Evolutionary conservation across 2,113 vertebrate genomes (phyloP).

Genomic region (Chelonoidis abingdonii): DNA sequence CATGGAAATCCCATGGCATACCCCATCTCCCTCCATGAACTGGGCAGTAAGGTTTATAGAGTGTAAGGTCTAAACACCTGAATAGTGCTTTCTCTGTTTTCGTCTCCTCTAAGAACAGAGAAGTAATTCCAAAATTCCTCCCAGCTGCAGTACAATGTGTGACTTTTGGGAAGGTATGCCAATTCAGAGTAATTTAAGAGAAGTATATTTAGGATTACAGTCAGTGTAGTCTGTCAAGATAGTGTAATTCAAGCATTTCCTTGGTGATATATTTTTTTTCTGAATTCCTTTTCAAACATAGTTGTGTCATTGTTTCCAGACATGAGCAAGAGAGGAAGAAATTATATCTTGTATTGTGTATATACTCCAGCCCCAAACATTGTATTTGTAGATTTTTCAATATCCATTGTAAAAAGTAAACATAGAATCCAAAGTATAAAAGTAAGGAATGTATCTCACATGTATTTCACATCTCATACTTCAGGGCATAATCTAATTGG

Average conservation of each 20-base stretch:
- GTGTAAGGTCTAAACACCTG: constrained; percentile 10
- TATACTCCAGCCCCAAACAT: constrained; percentile 1
- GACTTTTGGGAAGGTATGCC: not conserved
- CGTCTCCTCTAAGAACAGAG: not conserved
- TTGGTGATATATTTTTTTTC: not conserved
- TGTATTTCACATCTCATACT: constrained; percentile 44
- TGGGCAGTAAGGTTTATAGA: constrained; percentile 15
- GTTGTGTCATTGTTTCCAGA: not conserved
- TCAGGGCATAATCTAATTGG: constrained; percentile 62
- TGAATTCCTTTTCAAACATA: not conserved
- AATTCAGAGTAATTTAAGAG: not conserved
- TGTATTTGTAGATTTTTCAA: constrained; percentile 38
- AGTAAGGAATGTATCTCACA: constrained; percentile 21
- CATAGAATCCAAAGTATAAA: constrained; percentile 19
- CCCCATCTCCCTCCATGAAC: constrained; percentile 14
- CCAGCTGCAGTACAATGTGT: not conserved
- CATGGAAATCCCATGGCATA: constrained; percentile 25
- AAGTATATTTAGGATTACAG: not conserved
- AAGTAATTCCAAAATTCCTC: not conserved
- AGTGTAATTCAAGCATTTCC: not conserved
- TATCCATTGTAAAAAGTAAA: constrained; percentile 44
- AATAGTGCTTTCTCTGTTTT: not conserved
- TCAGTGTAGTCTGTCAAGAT: not conserved
- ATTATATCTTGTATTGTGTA: not conserved
- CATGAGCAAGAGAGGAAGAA: not conserved